Evolutionary conservation across 2,888 invertebrate genomes (phyloP), one percentile per base, ranked within the genome.

Genomic region (Volucella inflata): DNA sequence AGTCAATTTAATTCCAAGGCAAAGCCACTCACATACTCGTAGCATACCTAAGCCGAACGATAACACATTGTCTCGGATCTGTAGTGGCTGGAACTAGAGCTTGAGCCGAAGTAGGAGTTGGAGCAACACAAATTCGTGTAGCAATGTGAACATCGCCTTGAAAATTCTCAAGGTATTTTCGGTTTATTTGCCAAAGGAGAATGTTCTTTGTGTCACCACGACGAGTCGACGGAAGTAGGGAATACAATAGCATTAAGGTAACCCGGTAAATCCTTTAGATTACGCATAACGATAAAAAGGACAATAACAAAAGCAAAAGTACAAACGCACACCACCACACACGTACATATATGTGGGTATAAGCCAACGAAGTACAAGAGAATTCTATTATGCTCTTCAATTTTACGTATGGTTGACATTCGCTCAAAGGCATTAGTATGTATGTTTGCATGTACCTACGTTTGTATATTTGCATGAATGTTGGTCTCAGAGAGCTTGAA

Each of bases 221-320:
- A 59, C 12, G 36, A 51, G 44, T 42, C n/a, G 57, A 11, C 44
- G 38, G 70, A n/a, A 14, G 11, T 11, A 21, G 36, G 40, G 59
- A 77, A 48, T 36, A 62, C 68, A 77, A 70, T 62, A 48, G 62
- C 48, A 77, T 77, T 70, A 70, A 77, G 62, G 70, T 70, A 70
- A 70, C 46, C 62, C 53, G 48, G 77, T 8, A 77, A 70, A 70
- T 62, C 77, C 68, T 48, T 62, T 38, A 62, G 77, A 77, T 68
- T 62, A 77, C 53, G 62, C 68, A 62, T n/a, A 70, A 55, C 68
- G 60, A 77, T 70, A 70, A 46, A 40, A 40, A 62, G 62, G 46
- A 62, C 70, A 70, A 77, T 51, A 21, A 51, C 76, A 76, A 59
- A 50, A 60, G 10, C 17, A 4, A 36, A 1, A 6, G 30, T 30